Evolutionary conservation across 2,888 invertebrate genomes (phyloP).

Genomic region (Asteroscopus sphinx): DNA sequence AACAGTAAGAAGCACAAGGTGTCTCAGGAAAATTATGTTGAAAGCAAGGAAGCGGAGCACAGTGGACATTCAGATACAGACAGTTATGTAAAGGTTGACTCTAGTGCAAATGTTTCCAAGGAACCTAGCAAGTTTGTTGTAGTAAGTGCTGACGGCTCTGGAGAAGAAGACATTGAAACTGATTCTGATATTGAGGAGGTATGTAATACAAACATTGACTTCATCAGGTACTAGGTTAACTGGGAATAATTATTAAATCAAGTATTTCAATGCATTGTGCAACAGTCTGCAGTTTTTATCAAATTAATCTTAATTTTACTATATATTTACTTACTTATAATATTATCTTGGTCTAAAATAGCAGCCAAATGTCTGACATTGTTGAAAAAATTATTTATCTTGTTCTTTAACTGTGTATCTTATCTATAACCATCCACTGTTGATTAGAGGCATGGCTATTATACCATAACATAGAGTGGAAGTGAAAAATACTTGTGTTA

Average conservation of each 20-base stretch:
- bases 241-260: neutral
- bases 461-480: too few relatives aligned
- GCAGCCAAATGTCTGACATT: too few relatives aligned
- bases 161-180: slow-evolving; percentile 81
- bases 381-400: too few relatives aligned
- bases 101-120: slow-evolving; percentile 49
- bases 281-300: too few relatives aligned
- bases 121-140: slow-evolving; percentile 81
- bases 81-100: slow-evolving; percentile 81
- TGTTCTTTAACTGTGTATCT: too few relatives aligned
- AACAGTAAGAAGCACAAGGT: slow-evolving; percentile 97
- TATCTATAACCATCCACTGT: too few relatives aligned
- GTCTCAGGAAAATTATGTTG: slow-evolving; percentile 73
- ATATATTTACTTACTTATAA: too few relatives aligned
- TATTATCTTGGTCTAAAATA: too few relatives aligned
- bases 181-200: slow-evolving; percentile 87
- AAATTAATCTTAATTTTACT: too few relatives aligned
- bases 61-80: slow-evolving; percentile 80
- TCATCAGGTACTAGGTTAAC: neutral
- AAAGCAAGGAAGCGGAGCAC: slow-evolving; percentile 69
- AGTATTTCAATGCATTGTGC: slow-evolving; percentile 15
- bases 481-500: too few relatives aligned
- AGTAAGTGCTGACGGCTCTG: slow-evolving; percentile 74
- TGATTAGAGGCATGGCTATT: too few relatives aligned
- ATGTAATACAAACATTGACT: slow-evolving; percentile 25